A percentile compares a stretch with the other conserved stretches of the same genome.
phyloP scores from a whole-genome alignment of 2,797 vertebrate genomes.

The Neosalanx taihuensis region DNA sequence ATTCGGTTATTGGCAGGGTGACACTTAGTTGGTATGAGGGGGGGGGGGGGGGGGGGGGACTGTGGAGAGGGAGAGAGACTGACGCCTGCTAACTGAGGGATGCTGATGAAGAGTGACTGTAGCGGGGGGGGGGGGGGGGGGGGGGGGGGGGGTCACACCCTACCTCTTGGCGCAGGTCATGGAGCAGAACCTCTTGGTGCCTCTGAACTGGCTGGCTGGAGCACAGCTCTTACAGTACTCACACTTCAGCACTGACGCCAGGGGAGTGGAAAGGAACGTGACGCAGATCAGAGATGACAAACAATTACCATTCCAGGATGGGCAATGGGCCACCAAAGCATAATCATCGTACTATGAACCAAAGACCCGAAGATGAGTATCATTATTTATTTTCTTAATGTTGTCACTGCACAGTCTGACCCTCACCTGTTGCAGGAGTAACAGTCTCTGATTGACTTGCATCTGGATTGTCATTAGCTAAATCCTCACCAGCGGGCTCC shows the following conservation, averaged over 20 bases:
- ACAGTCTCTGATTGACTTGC: conserved; percentile 59
- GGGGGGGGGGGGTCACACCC: background rate
- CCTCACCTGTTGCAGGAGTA: conserved; percentile 61
- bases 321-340: too few species aligned
- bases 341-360: too few species aligned
- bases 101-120: background rate
- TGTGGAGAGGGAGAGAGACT: too few species aligned
- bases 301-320: too few species aligned
- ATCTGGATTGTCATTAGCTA: conserved; percentile 56
- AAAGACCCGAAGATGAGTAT: background rate
- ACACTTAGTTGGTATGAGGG: background rate
- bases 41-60: too few species aligned
- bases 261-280: background rate
- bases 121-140: too few species aligned
- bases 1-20: background rate
- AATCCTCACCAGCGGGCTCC: conserved; percentile 64
- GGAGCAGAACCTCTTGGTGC: conserved; percentile 96
- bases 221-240: conserved; percentile 93
- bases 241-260: conserved; percentile 83
- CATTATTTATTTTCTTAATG: background rate
- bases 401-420: background rate
- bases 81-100: background rate
- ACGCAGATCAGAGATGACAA: too few species aligned
- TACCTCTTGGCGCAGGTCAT: conserved; percentile 97
- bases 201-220: conserved; percentile 88